phyloP scores from a whole-genome alignment of 2,113 vertebrate species.

The Hylia prasina region DNA sequence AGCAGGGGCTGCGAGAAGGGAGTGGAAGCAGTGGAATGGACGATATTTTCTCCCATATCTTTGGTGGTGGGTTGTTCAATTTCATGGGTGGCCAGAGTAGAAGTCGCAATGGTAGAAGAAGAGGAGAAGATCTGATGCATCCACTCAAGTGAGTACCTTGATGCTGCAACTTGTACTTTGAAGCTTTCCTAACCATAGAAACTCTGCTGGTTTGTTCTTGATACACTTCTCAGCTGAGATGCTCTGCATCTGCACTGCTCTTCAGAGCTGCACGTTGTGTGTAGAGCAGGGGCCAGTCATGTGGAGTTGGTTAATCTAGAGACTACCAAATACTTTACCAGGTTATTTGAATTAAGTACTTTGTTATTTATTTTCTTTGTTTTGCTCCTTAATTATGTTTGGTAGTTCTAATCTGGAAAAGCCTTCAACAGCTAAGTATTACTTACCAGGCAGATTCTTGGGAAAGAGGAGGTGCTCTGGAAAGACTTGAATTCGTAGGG shows the following conservation, averaged over 20 bases:
- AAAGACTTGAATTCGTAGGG: background rate
- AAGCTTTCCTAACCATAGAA: background rate
- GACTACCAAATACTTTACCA: background rate
- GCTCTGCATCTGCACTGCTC: background rate
- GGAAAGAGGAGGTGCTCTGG: background rate
- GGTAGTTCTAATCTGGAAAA: background rate
- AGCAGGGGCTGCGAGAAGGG: constrained; percentile 95
- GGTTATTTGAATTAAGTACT: background rate
- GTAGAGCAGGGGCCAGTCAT: background rate
- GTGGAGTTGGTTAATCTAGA: background rate
- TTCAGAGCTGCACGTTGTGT: background rate
- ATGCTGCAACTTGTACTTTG: background rate
- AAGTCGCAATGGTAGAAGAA: constrained; percentile 90
- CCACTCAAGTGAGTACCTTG: constrained; percentile 87
- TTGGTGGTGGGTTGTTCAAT: constrained; percentile 94
- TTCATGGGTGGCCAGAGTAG: constrained; percentile 96
- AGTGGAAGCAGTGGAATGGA: constrained; percentile 95
- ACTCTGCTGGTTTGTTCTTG: background rate
- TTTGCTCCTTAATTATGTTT: background rate
- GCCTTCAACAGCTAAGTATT: background rate
- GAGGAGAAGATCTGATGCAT: constrained; percentile 98
- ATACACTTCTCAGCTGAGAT: background rate
- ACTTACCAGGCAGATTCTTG: background rate
- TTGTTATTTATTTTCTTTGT: background rate
- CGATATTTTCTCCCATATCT: constrained; percentile 99